Evolutionary conservation across 2,113 vertebrate genomes (phyloP).

Genomic region (Circaetus cinerascens): DNA sequence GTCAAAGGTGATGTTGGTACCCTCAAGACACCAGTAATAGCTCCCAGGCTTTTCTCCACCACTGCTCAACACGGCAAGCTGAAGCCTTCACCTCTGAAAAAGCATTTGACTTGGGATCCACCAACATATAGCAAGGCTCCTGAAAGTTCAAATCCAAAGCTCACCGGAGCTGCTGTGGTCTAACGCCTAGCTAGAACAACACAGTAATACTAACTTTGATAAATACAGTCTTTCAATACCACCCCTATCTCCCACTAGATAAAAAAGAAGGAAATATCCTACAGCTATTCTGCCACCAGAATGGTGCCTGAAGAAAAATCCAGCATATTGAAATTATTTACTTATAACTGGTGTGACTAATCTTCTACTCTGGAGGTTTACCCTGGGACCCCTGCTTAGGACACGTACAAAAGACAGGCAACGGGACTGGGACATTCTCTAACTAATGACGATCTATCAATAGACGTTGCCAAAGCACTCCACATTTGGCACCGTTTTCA

Average conservation of each 20-base stretch:
- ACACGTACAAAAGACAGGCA: background rate
- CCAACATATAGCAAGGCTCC: background rate
- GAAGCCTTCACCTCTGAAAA: background rate
- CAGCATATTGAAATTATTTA: background rate
- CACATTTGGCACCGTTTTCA: background rate
- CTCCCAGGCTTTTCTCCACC: background rate
- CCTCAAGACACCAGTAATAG: background rate
- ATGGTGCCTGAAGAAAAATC: background rate
- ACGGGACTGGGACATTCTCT: background rate
- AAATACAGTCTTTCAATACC: background rate
- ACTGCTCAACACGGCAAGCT: background rate
- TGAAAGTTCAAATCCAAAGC: background rate
- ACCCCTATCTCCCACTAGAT: background rate
- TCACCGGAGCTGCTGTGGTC: background rate
- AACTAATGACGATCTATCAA: background rate
- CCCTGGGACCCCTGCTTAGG: background rate
- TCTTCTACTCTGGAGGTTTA: background rate
- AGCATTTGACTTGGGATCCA: background rate
- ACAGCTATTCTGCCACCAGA: background rate
- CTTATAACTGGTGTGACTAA: background rate
- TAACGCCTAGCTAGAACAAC: background rate
- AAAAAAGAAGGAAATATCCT: background rate
- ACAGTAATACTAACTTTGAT: background rate
- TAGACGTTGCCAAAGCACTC: conserved; percentile 20
- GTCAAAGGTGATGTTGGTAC: background rate